phyloP scores from a whole-genome alignment of 2,113 vertebrate genomes.

The Raja brachyura region DNA sequence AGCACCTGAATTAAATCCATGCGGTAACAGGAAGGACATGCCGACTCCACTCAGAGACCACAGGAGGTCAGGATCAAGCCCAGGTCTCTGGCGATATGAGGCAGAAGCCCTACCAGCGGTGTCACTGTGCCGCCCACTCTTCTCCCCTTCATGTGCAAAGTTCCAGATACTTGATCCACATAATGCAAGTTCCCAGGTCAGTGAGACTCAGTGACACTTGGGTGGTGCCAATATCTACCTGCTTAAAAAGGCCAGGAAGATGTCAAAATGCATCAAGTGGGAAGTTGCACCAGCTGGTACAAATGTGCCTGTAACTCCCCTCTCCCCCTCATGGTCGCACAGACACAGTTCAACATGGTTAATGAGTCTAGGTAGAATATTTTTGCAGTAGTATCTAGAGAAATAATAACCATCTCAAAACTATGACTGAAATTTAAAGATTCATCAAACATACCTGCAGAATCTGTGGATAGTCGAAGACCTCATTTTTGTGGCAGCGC shows the following conservation, averaged over 20 bases:
- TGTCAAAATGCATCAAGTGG: background rate
- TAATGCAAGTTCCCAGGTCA: background rate
- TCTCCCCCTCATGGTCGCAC: background rate
- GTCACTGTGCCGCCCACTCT: too few species aligned
- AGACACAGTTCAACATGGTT: background rate
- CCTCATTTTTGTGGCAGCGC: slow-evolving; percentile 77
- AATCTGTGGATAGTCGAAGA: slow-evolving; percentile 89
- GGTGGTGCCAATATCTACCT: background rate
- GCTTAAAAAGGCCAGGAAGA: background rate
- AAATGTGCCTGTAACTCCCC: background rate
- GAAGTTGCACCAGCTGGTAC: background rate
- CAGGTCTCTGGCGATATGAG: too few species aligned
- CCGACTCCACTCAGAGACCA: too few species aligned
- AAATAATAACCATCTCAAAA: background rate
- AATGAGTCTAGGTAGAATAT: background rate
- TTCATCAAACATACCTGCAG: slow-evolving; percentile 68
- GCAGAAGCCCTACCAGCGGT: too few species aligned
- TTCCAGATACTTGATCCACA: background rate
- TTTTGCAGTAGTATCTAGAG: background rate
- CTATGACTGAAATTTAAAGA: background rate
- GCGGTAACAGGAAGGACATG: too few species aligned
- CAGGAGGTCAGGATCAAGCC: too few species aligned
- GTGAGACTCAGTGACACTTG: background rate
- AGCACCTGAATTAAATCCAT: too few species aligned
- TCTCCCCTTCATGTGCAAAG: background rate